These are phyloP conservation scores for Scolopax bukidnonensis DNA, from an alignment of 2,797 vertebrate species.

Conservation along the genomic window DNA sequence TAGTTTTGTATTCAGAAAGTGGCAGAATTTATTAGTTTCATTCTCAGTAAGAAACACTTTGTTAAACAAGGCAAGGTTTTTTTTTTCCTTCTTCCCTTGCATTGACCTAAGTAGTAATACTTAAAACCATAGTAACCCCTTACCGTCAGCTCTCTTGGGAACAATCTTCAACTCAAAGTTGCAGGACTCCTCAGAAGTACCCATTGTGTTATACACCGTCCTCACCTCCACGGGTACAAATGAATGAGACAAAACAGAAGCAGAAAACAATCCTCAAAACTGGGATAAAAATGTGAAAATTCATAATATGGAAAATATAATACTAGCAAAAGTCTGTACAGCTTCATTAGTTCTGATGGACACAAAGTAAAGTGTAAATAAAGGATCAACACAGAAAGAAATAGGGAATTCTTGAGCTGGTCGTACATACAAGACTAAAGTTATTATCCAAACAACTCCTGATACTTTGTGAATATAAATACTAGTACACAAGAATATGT, in stretches of 20 bases:
- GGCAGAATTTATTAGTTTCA: neutral
- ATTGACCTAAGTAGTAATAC: neutral
- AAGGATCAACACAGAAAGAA: neutral
- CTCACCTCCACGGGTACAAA: constrained; percentile 78
- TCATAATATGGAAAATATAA: neutral
- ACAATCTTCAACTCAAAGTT: constrained; percentile 85
- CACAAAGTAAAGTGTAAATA: neutral
- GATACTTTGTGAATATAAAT: neutral
- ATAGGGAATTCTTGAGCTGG: neutral
- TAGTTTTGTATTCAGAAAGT: neutral
- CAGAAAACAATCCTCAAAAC: neutral
- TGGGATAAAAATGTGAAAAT: neutral
- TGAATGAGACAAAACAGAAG: neutral
- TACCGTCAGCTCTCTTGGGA: constrained; percentile 55
- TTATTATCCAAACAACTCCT: neutral
- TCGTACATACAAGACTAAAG: neutral
- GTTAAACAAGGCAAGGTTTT: neutral
- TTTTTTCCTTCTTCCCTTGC: neutral
- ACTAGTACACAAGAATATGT: neutral
- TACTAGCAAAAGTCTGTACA: neutral
- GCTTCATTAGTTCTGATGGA: neutral
- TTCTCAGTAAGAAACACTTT: neutral
- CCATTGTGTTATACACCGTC: constrained; percentile 85
- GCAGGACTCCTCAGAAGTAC: constrained; percentile 77
- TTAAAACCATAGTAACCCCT: constrained; percentile 5